phyloP scores from a whole-genome alignment of 2,797 vertebrate species.

The Mycteria americana region DNA sequence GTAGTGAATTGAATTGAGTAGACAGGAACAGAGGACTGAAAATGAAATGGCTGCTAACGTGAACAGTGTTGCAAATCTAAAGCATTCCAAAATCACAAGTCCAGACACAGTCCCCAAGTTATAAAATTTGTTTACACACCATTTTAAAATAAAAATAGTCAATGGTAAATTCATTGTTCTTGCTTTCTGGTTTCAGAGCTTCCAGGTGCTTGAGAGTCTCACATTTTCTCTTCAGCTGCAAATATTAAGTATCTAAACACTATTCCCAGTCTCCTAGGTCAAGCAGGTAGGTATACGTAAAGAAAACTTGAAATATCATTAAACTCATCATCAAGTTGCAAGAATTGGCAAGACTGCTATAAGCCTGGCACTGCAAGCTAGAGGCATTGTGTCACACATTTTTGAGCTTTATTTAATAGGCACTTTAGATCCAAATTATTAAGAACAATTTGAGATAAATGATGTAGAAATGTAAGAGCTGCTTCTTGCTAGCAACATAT shows the following conservation, averaged over 20 bases:
- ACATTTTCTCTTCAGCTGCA: neutral
- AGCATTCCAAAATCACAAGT: neutral
- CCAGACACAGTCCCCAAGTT: neutral
- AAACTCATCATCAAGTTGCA: neutral
- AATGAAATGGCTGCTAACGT: neutral
- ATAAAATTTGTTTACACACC: neutral
- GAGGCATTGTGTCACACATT: neutral
- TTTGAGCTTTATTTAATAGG: neutral
- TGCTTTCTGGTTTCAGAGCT: neutral
- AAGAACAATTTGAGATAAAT: neutral
- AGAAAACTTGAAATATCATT: neutral
- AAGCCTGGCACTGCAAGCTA: neutral
- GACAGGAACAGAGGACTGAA: neutral
- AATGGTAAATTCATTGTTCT: neutral
- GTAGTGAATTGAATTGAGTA: neutral
- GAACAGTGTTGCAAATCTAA: neutral
- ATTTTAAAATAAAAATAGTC: neutral
- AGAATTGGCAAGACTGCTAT: neutral
- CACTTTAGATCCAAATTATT: neutral
- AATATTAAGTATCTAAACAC: neutral
- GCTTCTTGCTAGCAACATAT: neutral
- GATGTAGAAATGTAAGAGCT: neutral
- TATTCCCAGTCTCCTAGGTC: neutral
- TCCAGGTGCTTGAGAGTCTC: neutral
- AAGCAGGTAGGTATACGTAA: neutral